Evolutionary conservation across 2,113 vertebrate species (phyloP).

Genomic region (Clinocottus analis): DNA sequence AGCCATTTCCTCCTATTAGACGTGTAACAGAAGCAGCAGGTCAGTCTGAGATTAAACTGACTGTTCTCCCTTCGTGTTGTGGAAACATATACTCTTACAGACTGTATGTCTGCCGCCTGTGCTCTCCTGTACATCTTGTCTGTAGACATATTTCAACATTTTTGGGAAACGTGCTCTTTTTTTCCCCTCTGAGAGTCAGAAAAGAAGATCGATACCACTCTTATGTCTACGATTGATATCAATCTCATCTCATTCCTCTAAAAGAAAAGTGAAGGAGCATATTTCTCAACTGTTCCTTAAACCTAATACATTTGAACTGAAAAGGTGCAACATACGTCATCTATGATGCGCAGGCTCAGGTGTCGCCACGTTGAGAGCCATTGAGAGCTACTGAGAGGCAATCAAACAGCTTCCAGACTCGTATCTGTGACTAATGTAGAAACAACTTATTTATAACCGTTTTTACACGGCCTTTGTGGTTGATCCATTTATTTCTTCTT

Average conservation of each 20-base stretch:
- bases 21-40: constrained; percentile 64
- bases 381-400: not conserved
- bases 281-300: not conserved
- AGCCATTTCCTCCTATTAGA: constrained; percentile 82
- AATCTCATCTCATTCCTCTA: not conserved
- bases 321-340: not conserved
- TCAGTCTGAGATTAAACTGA: constrained; percentile 18
- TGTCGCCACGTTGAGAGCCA: not conserved
- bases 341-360: no score
- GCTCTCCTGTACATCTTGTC: not conserved
- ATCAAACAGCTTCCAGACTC: not conserved
- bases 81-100: constrained; percentile 18
- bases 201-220: not conserved
- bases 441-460: not conserved
- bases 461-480: not conserved
- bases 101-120: not conserved
- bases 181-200: not conserved
- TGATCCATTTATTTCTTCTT: not conserved
- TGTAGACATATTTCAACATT: not conserved
- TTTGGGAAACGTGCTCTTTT: not conserved
- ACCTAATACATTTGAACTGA: not conserved
- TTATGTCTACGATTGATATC: not conserved
- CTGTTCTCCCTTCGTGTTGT: constrained; percentile 20
- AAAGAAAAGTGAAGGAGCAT: not conserved
- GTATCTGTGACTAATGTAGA: not conserved